These are phyloP conservation scores for Neopelma chrysocephalum DNA, from an alignment of 2,797 vertebrate species.

Conservation along the genomic window DNA sequence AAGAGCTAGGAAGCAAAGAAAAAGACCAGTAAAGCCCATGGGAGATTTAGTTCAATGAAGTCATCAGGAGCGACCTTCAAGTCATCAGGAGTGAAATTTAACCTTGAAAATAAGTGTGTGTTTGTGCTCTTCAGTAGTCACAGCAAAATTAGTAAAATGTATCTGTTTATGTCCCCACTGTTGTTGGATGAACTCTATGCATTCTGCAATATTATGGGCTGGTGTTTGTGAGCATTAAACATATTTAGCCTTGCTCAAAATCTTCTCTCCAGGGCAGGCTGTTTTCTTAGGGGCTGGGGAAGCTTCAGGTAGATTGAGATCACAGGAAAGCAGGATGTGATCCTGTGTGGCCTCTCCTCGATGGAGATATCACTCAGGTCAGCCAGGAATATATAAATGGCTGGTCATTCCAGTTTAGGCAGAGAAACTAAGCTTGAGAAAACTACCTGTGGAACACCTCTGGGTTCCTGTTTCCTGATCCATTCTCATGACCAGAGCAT, in stretches of 20 bases:
- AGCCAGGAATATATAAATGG: not conserved
- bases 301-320: not conserved
- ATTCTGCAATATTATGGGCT: not conserved
- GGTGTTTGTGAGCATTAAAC: not conserved
- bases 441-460: not conserved
- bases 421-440: not conserved
- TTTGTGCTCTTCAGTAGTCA: not conserved
- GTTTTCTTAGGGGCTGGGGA: not conserved
- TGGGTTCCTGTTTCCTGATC: not conserved
- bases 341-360: not conserved
- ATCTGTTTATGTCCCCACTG: not conserved
- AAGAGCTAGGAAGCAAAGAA: not conserved
- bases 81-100: not conserved
- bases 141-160: not conserved
- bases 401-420: not conserved
- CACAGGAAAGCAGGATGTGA: not conserved
- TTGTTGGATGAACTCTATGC: not conserved
- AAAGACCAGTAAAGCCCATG: not conserved
- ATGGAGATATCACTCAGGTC: not conserved
- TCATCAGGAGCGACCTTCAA: not conserved
- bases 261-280: not conserved
- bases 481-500: not conserved
- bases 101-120: not conserved
- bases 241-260: not conserved
- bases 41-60: not conserved